Conservation (phyloP, 2,113 vertebrate genomes). For the Alethe castanea region DNA sequence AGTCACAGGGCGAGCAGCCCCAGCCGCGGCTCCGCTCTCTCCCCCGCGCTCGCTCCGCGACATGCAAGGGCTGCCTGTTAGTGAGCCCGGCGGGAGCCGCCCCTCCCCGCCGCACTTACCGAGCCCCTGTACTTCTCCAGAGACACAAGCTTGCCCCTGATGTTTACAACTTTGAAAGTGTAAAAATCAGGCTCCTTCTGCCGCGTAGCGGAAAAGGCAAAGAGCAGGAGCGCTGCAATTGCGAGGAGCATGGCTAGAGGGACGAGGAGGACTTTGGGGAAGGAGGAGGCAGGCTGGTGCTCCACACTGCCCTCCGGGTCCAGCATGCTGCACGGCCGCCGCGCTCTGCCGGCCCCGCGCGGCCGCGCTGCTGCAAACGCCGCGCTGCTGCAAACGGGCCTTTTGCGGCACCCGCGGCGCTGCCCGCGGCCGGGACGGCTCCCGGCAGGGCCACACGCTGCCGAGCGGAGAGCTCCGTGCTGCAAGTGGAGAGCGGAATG, state of each 20-base stretch:
- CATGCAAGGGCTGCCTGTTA: constrained; percentile 1
- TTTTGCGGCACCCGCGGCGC: constrained; percentile 8
- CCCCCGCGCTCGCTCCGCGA: not conserved
- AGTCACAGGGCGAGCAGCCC: not conserved
- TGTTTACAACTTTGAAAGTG: constrained; percentile 91
- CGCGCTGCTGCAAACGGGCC: constrained; percentile 35
- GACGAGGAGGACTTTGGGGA: not conserved
- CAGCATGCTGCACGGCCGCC: constrained; percentile 50
- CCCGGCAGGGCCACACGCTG: fast-evolving
- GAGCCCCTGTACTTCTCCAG: constrained; percentile 96
- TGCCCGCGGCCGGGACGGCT: fast-evolving
- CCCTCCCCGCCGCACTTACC: constrained; percentile 78
- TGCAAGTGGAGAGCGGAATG: fast-evolving
- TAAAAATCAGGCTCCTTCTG: constrained; percentile 88
- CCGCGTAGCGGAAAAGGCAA: constrained; percentile 62
- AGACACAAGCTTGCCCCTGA: constrained; percentile 92
- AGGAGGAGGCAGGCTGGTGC: constrained; percentile 18
- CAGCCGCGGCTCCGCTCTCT: not conserved
- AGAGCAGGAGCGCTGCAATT: constrained; percentile 62
- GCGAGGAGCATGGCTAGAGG: constrained; percentile 68
- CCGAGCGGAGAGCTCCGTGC: fast-evolving
- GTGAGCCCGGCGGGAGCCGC: not conserved
- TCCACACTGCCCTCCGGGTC: constrained; percentile 69
- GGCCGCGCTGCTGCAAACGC: constrained; percentile 30
- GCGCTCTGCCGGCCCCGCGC: not conserved